Conservation (phyloP, 1,140 invertebrate species). For the Apis florea region DNA sequence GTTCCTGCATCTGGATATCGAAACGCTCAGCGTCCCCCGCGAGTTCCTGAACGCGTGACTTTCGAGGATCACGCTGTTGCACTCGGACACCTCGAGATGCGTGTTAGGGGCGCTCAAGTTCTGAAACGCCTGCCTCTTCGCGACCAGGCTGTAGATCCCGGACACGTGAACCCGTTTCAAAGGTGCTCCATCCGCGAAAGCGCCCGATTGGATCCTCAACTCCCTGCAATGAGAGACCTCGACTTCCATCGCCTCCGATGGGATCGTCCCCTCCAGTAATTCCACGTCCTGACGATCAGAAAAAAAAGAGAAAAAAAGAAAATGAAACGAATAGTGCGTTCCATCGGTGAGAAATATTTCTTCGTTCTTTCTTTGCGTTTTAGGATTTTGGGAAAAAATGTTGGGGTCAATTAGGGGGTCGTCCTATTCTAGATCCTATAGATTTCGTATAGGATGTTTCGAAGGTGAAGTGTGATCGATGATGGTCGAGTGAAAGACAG, state of each 20-base stretch:
- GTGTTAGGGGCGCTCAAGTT: conserved; percentile 80
- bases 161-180: conserved; percentile 79
- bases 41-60: conserved; percentile 81
- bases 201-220: conserved; percentile 81
- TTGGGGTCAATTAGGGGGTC: background rate
- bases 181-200: conserved; percentile 76
- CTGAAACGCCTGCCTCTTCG: conserved; percentile 81
- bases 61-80: conserved; percentile 80
- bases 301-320: background rate
- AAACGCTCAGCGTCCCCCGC: conserved; percentile 82
- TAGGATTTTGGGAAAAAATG: too few relatives aligned
- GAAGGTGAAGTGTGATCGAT: background rate
- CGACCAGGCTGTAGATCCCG: conserved; percentile 78
- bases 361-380: too few relatives aligned
- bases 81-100: conserved; percentile 80
- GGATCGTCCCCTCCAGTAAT: conserved; percentile 80
- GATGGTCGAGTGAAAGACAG: conserved; percentile 1
- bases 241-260: conserved; percentile 81
- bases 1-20: conserved; percentile 80
- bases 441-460: too few relatives aligned
- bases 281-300: conserved; percentile 78
- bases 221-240: conserved; percentile 82
- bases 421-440: too few relatives aligned
- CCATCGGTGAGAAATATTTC: too few relatives aligned
- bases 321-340: conserved; percentile 37